A percentile compares a stretch with the other conserved stretches of the same genome.
Conservation (phyloP, 1,140 invertebrate genomes). For the Drosophila ercepeae region DNA sequence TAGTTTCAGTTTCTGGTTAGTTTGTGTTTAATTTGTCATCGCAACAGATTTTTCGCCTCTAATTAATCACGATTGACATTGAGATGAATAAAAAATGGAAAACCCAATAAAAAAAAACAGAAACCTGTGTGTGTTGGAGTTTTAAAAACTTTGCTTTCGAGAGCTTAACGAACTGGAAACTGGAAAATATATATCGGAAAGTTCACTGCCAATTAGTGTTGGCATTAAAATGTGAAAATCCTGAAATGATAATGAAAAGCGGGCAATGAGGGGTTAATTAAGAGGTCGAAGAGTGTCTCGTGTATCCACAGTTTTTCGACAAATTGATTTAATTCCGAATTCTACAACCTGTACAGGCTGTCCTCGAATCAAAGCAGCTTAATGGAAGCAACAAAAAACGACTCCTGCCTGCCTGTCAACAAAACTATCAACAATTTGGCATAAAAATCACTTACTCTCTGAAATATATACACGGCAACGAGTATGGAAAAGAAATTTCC, state of each 20-base stretch:
- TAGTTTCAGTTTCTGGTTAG: too few species aligned
- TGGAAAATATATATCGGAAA: too few species aligned
- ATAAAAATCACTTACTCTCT: slow-evolving; percentile 40
- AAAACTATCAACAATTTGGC: slow-evolving; percentile 42
- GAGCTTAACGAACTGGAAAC: neutral
- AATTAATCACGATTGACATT: neutral
- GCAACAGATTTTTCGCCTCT: neutral
- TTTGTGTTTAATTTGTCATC: neutral
- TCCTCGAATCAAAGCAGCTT: slow-evolving; percentile 34
- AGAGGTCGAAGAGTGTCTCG: slow-evolving; percentile 8
- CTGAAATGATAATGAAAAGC: too few species aligned
- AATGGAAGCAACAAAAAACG: slow-evolving; percentile 12
- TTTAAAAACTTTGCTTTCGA: neutral
- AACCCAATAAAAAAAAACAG: too few species aligned
- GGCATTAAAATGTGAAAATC: too few species aligned
- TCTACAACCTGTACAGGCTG: neutral
- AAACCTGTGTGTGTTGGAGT: neutral
- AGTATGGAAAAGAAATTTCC: neutral
- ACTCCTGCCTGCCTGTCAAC: slow-evolving; percentile 23
- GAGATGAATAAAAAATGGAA: neutral
- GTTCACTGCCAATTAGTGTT: neutral
- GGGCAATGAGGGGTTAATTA: neutral
- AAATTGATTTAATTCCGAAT: slow-evolving; percentile 44
- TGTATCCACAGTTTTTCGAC: slow-evolving; percentile 16
- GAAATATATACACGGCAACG: neutral